phyloP scores from a whole-genome alignment of 2,888 invertebrate genomes.

The Troides aeacus region DNA sequence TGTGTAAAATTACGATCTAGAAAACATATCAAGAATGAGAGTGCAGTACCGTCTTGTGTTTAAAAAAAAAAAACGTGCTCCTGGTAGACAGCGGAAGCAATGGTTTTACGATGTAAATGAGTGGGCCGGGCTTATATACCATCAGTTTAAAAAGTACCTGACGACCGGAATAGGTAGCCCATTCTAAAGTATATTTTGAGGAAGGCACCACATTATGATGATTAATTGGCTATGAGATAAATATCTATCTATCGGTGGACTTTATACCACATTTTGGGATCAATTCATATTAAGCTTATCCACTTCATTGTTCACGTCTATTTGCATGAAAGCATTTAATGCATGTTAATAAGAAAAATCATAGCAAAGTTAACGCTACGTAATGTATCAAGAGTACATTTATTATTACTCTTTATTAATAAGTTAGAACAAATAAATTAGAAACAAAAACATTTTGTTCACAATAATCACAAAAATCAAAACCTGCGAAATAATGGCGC shows the following conservation, averaged over 20 bases:
- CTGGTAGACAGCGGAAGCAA: no score
- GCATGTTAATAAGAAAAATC: conserved; percentile 23
- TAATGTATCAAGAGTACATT: conserved; percentile 46
- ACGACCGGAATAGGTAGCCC: no score
- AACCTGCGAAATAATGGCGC: conserved; percentile 46
- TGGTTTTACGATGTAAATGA: no score
- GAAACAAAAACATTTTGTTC: conserved; percentile 80
- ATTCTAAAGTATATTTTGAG: no score
- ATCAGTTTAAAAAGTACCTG: no score
- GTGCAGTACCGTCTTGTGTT: not conserved
- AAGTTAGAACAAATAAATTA: conserved; percentile 75
- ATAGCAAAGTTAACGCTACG: conserved; percentile 31
- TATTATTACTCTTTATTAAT: conserved; percentile 52
- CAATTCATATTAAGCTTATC: conserved; percentile 47
- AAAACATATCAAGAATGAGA: conserved; percentile 3
- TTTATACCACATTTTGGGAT: conserved; percentile 70
- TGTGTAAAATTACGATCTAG: conserved; percentile 46
- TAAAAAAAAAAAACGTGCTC: no score
- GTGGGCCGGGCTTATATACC: no score
- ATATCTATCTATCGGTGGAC: conserved; percentile 34
- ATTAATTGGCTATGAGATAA: no score
- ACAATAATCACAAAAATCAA: conserved; percentile 65
- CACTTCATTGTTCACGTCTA: conserved; percentile 33
- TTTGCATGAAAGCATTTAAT: conserved; percentile 31
- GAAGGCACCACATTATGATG: no score